Evolutionary conservation across 2,113 vertebrate genomes (phyloP).

Genomic region (Esox niger): DNA sequence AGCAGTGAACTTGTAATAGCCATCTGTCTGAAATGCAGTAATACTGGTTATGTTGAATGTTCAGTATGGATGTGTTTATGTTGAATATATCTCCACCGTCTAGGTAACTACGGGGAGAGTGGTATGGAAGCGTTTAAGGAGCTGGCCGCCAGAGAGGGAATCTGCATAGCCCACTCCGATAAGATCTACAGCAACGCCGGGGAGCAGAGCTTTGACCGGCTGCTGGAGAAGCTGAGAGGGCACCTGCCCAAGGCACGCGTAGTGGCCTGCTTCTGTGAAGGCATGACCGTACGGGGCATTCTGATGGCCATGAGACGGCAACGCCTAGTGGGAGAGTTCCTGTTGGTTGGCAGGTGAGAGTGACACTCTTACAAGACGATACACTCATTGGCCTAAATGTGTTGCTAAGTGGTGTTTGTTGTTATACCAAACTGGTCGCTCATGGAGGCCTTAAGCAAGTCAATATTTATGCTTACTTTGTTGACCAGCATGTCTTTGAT

Average conservation of each 20-base stretch:
- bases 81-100: background rate
- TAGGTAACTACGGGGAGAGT: conserved; percentile 98
- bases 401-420: too few relatives aligned
- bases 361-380: too few relatives aligned
- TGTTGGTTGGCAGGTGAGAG: conserved; percentile 93
- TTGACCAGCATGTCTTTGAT: too few relatives aligned
- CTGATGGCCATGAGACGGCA: conserved; percentile 95
- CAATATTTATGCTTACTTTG: too few relatives aligned
- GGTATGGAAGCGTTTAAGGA: conserved; percentile 99
- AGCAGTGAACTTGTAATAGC: too few relatives aligned
- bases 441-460: too few relatives aligned
- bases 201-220: conserved; percentile 88
- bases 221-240: conserved; percentile 86
- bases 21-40: too few relatives aligned
- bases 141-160: conserved; percentile 93
- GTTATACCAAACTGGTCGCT: too few relatives aligned
- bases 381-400: too few relatives aligned
- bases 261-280: conserved; percentile 97
- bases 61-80: too few relatives aligned
- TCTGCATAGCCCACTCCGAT: conserved; percentile 97
- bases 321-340: conserved; percentile 86
- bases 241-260: conserved; percentile 95
- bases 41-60: too few relatives aligned
- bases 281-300: conserved; percentile 95
- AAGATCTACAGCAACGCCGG: conserved; percentile 99